Conservation (phyloP, 2,113 vertebrate species). For the Orthonyx spaldingii region DNA sequence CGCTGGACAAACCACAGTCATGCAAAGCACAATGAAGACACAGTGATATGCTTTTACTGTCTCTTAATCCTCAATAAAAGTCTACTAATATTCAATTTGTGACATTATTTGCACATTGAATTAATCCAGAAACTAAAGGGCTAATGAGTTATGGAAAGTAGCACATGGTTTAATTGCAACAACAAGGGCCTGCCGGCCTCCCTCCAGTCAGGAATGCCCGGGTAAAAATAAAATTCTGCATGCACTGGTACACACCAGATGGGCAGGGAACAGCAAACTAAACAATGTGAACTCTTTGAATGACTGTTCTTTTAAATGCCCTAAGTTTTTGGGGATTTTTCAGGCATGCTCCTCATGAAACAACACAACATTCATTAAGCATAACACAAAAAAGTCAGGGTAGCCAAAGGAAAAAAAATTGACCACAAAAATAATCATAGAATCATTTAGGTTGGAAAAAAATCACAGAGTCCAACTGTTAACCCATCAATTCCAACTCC, state of each 20-base stretch:
- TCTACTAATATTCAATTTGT: conserved; percentile 61
- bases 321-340: neutral
- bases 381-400: neutral
- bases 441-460: neutral
- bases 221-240: neutral
- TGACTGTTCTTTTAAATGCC: neutral
- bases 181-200: neutral
- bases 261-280: neutral
- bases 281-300: neutral
- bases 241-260: neutral
- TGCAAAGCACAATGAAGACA: conserved; percentile 23
- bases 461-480: neutral
- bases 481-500: neutral
- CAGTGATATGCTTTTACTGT: conserved; percentile 31
- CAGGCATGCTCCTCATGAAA: neutral
- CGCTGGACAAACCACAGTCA: neutral
- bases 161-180: conserved; percentile 27
- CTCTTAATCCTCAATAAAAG: conserved; percentile 39
- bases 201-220: neutral
- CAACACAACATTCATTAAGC: neutral
- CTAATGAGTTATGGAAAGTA: conserved; percentile 56
- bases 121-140: conserved; percentile 47
- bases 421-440: neutral
- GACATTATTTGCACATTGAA: conserved; percentile 57
- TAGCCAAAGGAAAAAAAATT: neutral